phyloP scores from a whole-genome alignment of 2,888 invertebrate genomes.

The Rhagonycha lutea region DNA sequence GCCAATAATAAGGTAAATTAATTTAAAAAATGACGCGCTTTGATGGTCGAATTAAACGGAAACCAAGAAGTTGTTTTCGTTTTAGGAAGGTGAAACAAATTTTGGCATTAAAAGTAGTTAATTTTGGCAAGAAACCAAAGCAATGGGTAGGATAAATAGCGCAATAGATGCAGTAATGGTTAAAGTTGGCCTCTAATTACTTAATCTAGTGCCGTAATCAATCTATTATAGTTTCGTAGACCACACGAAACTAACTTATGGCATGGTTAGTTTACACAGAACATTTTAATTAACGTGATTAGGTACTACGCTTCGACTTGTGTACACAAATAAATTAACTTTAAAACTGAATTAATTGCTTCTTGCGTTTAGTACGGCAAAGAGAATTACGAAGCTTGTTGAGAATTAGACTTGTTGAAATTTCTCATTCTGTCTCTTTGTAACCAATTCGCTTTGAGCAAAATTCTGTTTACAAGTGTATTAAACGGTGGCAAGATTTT shows the following conservation, averaged over 20 bases:
- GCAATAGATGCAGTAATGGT: constrained; percentile 52
- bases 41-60: neutral
- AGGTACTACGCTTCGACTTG: constrained; percentile 51
- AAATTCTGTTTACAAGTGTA: constrained; percentile 32
- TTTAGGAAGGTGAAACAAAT: neutral
- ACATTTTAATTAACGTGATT: constrained; percentile 58
- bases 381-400: constrained; percentile 48
- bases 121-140: neutral
- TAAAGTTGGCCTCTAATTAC: constrained; percentile 54
- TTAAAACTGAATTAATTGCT: constrained; percentile 58
- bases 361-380: constrained; percentile 52
- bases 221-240: constrained; percentile 40
- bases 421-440: constrained; percentile 48
- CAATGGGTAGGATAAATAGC: constrained; percentile 48
- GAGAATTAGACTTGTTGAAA: constrained; percentile 50
- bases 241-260: constrained; percentile 37
- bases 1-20: neutral
- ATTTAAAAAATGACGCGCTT: neutral
- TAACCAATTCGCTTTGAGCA: constrained; percentile 28
- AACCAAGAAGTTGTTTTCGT: neutral
- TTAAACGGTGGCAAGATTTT: constrained; percentile 18
- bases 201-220: constrained; percentile 51
- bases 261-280: constrained; percentile 43
- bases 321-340: constrained; percentile 57
- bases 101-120: neutral